Conservation (phyloP, 2,797 vertebrate genomes). For the Gila robusta region DNA sequence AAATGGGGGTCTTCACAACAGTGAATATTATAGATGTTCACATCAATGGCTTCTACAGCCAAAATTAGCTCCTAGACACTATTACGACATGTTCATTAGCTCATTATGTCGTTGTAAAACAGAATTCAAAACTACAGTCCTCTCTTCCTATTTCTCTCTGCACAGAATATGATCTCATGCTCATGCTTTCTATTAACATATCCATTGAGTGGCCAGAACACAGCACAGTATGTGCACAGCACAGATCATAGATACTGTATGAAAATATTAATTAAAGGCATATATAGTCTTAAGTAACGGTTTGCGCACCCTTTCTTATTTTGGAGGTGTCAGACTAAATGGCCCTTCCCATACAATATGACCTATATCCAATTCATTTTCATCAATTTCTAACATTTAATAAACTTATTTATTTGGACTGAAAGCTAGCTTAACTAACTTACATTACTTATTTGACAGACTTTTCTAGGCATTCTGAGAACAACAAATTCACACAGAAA, state of each 20-base stretch:
- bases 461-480: neutral
- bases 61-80: constrained; percentile 55
- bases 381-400: neutral
- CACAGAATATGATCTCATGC: neutral
- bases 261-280: neutral
- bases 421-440: no score
- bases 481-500: neutral
- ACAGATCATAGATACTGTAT: neutral
- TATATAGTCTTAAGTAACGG: neutral
- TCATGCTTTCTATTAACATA: constrained; percentile 13
- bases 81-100: constrained; percentile 53
- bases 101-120: constrained; percentile 8
- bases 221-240: neutral
- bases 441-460: no score
- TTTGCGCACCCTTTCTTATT: neutral
- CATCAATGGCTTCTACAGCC: constrained; percentile 48
- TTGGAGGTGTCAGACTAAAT: neutral
- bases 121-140: constrained; percentile 6
- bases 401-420: neutral
- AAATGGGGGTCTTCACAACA: constrained; percentile 14
- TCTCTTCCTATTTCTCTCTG: neutral
- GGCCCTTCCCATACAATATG: neutral
- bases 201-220: neutral
- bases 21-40: constrained; percentile 57
- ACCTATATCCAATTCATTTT: neutral